Evolutionary conservation across 2,797 vertebrate species (phyloP).

Genomic region (Pogonophryne albipinna): DNA sequence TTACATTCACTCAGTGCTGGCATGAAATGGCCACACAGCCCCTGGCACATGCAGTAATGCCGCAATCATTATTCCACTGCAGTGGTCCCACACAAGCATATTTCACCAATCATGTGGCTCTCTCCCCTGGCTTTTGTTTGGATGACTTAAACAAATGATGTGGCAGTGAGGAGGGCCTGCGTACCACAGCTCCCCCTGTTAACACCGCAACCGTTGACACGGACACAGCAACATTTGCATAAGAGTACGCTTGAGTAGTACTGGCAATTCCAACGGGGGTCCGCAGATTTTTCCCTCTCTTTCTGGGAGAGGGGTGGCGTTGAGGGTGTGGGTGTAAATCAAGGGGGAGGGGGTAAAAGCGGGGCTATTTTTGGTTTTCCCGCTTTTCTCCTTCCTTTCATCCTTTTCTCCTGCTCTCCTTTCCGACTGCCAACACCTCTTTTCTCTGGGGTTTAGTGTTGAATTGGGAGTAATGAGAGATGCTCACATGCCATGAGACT

Average conservation of each 20-base stretch:
- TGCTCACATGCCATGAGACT: conserved; percentile 83
- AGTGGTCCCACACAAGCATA: conserved; percentile 89
- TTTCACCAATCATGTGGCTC: conserved; percentile 91
- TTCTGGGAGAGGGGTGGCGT: conserved; percentile 59
- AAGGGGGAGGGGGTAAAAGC: neutral
- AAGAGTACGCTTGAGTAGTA: conserved; percentile 85
- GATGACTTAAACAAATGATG: conserved; percentile 93
- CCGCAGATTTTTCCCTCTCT: conserved; percentile 68
- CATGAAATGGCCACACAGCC: conserved; percentile 84
- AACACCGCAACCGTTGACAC: conserved; percentile 89
- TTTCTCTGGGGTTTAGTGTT: conserved; percentile 85
- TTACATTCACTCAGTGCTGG: conserved; percentile 77
- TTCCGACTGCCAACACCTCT: conserved; percentile 80
- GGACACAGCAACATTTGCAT: conserved; percentile 87
- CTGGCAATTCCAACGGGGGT: conserved; percentile 87
- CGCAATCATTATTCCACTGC: conserved; percentile 89
- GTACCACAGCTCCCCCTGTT: conserved; percentile 84
- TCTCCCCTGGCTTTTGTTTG: conserved; percentile 91
- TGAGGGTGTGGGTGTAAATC: conserved; percentile 44
- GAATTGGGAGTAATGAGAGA: conserved; percentile 88
- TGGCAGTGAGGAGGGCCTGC: conserved; percentile 83
- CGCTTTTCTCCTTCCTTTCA: conserved; percentile 76
- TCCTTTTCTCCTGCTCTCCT: conserved; percentile 59
- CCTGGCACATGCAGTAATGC: conserved; percentile 85
- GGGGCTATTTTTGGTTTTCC: conserved; percentile 76